Evolutionary conservation across 2,113 vertebrate species (phyloP), one percentile per base, ranked within the genome.

Genomic region (Esox niger): DNA sequence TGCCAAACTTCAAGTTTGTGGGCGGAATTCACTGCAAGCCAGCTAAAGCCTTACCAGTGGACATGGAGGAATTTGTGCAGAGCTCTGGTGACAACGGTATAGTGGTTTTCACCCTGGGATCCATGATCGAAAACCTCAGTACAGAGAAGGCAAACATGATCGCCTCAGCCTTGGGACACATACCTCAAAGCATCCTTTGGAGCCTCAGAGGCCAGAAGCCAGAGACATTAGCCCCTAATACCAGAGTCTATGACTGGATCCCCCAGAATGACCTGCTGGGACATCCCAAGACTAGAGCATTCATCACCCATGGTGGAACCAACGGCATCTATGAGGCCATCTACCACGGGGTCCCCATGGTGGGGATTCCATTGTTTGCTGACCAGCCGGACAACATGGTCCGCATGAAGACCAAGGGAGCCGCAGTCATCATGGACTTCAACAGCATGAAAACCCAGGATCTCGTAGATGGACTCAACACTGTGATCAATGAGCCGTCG

Each of bases 301-400:
- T 98, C 64, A 90, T 97, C 68, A 96, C 95, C 46, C 95, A 98
- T 0, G 95, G 95, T 17, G 96, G 95, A 43, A 43, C 38, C 38
- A 43, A 43, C 13, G 15, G 38, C 15, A 43, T 43, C 38, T 43
- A 43, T 6, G 38, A 43, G 38, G 38, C 38, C 38, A 43, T 43
- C 38, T 43, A 43, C 17, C 38, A 43, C 13, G 15, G 38, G 4
- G 38, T 43, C 38, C 38, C 38, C 38, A 43, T 43, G 38, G 38
- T 43, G 38, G 38, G 15, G 4, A 83, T 96, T 20, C 95, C 96
- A 15, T 26, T 96, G 71, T 97, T 96, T 30, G 92, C 62, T 0
- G 95, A 97, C 35, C 95, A 98, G 82, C 91, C 89, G 0, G 93
- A 95, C 70, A 98, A 98, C 82, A 81, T 97, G 1, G 77, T 83